Base-by-base conservation (phyloP, 2,113 vertebrate genomes). In the Bufo gargarizans region DNA sequence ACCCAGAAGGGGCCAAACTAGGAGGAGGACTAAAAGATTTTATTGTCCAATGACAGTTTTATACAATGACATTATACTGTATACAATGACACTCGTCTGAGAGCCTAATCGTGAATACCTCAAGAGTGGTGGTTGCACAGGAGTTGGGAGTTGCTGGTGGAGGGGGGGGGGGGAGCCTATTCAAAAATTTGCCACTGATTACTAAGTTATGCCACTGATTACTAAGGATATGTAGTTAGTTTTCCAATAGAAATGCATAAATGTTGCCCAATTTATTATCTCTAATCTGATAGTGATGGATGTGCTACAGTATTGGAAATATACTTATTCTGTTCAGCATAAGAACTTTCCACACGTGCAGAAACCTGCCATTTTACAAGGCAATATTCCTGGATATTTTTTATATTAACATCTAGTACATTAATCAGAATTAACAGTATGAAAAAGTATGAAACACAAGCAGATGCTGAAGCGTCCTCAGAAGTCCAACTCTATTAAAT, bases 401-500 rank as follows among this genome's bases (percentile, higher is more conserved):
- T 76, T 87, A 43, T 22, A 45, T 59, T 67, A 88, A 22, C 22
- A 77, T 77, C 17, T 65, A 53, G 17, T 16, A 83, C 87, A 88
- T 88, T 88, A 77, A 88, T 88, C 87, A 83, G 71, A 16, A 81
- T 87, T 87, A 87, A 72, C 80, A 76, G 80, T 83, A 77, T 83
- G 80, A 82, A 88, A 83, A 14, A 53, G 63, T 78, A 88, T 77
- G 80, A 82, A 82, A 88, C 72, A 3, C 67, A 82, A 82, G 79
- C 86, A 88, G 78, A 88, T 88, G 86, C 78, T 82, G 55, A 82
- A 82, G 86, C 49, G 43, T 88, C 59, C 69, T 82, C 67, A 61
- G 55, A 88, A 88, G 67, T 83, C 87, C 80, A 88, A 83, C 65
- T 84, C 87, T 77, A 77, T 83, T 88, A 88, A 76, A 88, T 84